Conservation (phyloP, 2,888 invertebrate genomes). For the Ellobium chinense region DNA sequence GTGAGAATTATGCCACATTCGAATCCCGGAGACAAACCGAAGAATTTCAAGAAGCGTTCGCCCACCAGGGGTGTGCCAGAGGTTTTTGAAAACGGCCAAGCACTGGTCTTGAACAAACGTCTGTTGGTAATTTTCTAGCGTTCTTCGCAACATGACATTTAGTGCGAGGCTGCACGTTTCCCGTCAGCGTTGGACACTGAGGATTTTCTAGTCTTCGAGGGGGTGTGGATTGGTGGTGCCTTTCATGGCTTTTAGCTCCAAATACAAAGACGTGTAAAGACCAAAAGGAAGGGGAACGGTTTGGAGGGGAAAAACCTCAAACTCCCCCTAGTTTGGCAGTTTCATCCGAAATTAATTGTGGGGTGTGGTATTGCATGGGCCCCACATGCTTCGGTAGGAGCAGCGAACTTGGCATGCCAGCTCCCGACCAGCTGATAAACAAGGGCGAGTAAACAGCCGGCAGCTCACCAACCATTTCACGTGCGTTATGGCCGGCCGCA, state of each 20-base stretch:
- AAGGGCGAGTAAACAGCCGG: constrained; percentile 16
- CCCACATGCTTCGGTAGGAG: constrained; percentile 20
- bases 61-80: too few species aligned
- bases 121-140: background rate
- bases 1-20: too few species aligned
- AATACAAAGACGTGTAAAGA: background rate
- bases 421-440: constrained; percentile 33
- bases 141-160: constrained; percentile 12
- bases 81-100: too few species aligned
- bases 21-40: too few species aligned
- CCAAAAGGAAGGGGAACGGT: background rate
- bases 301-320: background rate
- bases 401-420: constrained; percentile 29
- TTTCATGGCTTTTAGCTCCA: too few species aligned
- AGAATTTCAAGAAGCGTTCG: too few species aligned
- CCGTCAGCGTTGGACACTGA: constrained; percentile 14
- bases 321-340: constrained; percentile 7
- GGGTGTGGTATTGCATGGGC: constrained; percentile 16
- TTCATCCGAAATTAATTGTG: constrained; percentile 35
- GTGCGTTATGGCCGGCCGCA: constrained; percentile 17
- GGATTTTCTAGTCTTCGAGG: too few species aligned
- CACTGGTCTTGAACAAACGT: too few species aligned
- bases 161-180: background rate
- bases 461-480: constrained; percentile 12
- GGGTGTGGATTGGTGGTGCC: too few species aligned